Evolutionary conservation across 2,888 invertebrate species (phyloP).

Genomic region (Scaptodrosophila latifasciaeformis): DNA sequence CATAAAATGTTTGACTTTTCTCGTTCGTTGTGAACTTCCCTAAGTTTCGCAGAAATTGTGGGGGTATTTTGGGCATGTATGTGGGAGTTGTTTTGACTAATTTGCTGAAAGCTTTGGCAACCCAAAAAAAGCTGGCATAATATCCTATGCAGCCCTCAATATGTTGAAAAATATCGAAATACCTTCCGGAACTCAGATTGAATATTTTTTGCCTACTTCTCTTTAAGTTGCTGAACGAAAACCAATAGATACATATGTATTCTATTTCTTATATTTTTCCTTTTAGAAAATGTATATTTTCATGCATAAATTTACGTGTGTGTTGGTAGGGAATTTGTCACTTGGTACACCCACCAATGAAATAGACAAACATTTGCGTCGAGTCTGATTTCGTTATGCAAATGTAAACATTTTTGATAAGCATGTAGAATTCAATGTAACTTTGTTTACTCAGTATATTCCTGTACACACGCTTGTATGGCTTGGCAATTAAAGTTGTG

Average conservation of each 20-base stretch:
- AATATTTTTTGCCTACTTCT: too few relatives aligned
- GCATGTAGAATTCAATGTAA: too few relatives aligned
- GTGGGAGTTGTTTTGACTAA: slow-evolving; percentile 31
- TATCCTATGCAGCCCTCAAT: slow-evolving; percentile 12
- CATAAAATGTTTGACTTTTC: slow-evolving; percentile 61
- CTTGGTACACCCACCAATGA: neutral
- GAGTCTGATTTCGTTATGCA: slow-evolving; percentile 43
- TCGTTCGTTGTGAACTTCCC: too few relatives aligned
- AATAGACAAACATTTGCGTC: slow-evolving; percentile 32
- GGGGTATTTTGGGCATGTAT: slow-evolving; percentile 2
- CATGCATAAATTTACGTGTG: slow-evolving; percentile 22
- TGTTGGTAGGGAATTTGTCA: neutral
- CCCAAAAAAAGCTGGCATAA: slow-evolving; percentile 19
- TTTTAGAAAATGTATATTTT: too few relatives aligned
- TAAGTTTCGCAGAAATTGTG: too few relatives aligned
- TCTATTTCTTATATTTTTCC: too few relatives aligned
- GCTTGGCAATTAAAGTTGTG: too few relatives aligned
- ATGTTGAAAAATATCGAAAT: too few relatives aligned
- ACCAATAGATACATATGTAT: too few relatives aligned
- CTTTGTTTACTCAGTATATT: slow-evolving; percentile 13
- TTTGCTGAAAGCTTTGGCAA: slow-evolving; percentile 34
- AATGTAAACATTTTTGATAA: slow-evolving; percentile 22
- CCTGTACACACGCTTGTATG: too few relatives aligned
- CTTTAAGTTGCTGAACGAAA: too few relatives aligned
- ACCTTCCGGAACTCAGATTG: too few relatives aligned